phyloP scores from a whole-genome alignment of 2,113 vertebrate species.

The Mobula birostris region DNA sequence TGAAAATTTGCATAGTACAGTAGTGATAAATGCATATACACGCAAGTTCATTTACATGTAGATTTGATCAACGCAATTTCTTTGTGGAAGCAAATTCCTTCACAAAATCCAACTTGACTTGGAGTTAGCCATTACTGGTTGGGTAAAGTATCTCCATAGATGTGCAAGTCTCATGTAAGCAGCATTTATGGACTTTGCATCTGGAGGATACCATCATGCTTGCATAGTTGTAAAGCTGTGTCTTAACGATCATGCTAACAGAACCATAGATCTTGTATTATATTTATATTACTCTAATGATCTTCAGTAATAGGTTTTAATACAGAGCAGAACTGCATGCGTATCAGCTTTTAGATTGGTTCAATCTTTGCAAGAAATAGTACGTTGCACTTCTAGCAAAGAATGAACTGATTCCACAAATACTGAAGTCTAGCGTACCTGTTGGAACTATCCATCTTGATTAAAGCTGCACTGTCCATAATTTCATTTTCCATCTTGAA shows the following conservation, averaged over 20 bases:
- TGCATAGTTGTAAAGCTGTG: conserved; percentile 22
- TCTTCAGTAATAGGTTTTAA: background rate
- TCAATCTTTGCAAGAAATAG: background rate
- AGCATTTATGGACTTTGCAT: background rate
- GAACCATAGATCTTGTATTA: background rate
- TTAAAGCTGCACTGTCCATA: conserved; percentile 19
- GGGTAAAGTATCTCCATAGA: background rate
- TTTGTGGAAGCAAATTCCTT: conserved; percentile 28
- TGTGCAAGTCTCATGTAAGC: conserved; percentile 4
- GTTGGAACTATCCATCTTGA: background rate
- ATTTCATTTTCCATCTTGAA: conserved; percentile 3
- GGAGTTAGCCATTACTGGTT: conserved; percentile 5
- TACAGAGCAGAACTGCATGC: background rate
- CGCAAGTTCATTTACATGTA: conserved; percentile 28
- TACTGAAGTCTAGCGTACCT: background rate
- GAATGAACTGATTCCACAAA: background rate
- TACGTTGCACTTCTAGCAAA: background rate
- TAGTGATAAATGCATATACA: conserved; percentile 35
- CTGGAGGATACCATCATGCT: background rate
- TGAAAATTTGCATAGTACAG: conserved; percentile 38
- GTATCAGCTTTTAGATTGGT: conserved; percentile 1
- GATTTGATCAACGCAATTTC: conserved; percentile 22
- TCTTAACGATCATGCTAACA: conserved; percentile 6
- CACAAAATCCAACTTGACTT: background rate
- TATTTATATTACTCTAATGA: conserved; percentile 4